These are phyloP conservation scores for Nestor notabilis DNA, from an alignment of 2,113 vertebrate genomes.

Conservation along the genomic window DNA sequence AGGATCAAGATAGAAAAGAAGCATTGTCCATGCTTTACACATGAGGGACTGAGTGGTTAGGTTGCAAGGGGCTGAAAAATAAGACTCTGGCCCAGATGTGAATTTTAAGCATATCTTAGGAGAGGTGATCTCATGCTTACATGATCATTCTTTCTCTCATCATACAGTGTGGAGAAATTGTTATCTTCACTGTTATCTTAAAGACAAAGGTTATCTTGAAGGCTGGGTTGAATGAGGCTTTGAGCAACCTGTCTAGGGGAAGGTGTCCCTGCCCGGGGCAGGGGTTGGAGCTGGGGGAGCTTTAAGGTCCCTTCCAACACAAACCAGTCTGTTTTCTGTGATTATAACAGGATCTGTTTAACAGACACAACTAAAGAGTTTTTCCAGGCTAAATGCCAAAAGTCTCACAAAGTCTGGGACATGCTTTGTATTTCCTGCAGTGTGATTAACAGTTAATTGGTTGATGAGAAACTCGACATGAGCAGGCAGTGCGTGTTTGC, in stretches of 20 bases:
- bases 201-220: neutral
- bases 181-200: neutral
- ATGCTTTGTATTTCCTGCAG: too few species aligned
- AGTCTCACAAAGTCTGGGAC: neutral
- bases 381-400: neutral
- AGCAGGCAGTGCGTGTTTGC: too few species aligned
- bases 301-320: neutral
- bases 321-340: neutral
- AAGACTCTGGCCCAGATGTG: neutral
- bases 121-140: neutral
- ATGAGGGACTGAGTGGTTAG: neutral
- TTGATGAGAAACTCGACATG: too few species aligned
- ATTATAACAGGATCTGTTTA: neutral
- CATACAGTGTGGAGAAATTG: neutral
- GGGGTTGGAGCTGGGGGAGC: neutral
- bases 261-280: neutral
- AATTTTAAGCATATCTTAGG: neutral
- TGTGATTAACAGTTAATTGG: neutral
- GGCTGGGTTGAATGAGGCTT: neutral
- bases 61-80: neutral
- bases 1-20: neutral
- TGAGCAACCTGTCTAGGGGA: accelerated
- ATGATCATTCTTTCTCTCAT: neutral
- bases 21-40: neutral
- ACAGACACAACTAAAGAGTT: neutral